Evolutionary conservation across 2,113 vertebrate species (phyloP).

Genomic region (chimpanzee (Pan troglodytes)): NHGRI_mPanTro3-v2.1_pri NC_072421.2:50001001-50001500

Average conservation of each 20-base stretch:
- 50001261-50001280: not conserved
- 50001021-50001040: constrained; percentile 19
- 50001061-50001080: not conserved
- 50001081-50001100: not conserved
- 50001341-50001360: not conserved
- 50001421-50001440: constrained; percentile 13
- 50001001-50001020: not conserved
- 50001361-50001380: constrained; percentile 18
- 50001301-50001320: not conserved
- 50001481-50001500: not conserved
- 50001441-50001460: not conserved
- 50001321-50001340: not conserved
- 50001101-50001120: not conserved
- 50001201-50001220: not conserved
- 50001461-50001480: not conserved
- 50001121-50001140: not conserved
- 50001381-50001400: not conserved
- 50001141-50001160: not conserved
- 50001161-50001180: not conserved
- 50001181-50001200: not conserved
- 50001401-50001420: not conserved
- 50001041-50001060: not conserved
- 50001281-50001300: not conserved
- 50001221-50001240: not conserved
- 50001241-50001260: not conserved